phyloP scores from a whole-genome alignment of 2,797 vertebrate species.

The Gephyroberyx darwinii region DNA sequence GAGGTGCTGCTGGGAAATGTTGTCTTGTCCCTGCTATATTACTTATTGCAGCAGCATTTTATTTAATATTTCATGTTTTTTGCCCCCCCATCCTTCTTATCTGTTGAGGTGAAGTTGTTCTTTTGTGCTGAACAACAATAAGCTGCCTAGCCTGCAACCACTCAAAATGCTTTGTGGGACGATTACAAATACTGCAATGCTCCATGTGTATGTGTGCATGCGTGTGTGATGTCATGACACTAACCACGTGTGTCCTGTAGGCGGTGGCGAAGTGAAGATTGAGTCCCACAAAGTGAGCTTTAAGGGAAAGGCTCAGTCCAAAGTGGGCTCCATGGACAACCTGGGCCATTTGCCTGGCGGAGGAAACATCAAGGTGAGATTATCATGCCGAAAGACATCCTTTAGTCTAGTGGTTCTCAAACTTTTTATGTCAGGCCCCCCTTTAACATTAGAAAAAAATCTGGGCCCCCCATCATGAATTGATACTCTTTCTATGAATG shows the following conservation, averaged over 20 bases:
- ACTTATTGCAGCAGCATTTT: no score
- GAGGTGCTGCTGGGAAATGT: conserved; percentile 36
- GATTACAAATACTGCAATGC: background rate
- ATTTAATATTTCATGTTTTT: no score
- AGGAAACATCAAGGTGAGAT: conserved; percentile 85
- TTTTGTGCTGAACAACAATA: no score
- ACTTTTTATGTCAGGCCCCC: no score
- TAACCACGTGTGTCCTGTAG: conserved; percentile 73
- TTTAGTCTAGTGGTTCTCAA: no score
- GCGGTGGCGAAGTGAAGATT: conserved; percentile 89
- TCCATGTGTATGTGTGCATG: background rate
- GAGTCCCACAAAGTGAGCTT: conserved; percentile 91
- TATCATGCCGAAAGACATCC: background rate
- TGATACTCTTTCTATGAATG: no score
- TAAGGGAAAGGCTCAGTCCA: conserved; percentile 91
- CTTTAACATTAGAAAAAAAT: no score
- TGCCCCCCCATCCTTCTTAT: no score
- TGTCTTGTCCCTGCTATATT: background rate
- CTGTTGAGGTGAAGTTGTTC: no score
- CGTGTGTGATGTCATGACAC: background rate
- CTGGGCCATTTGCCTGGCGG: conserved; percentile 84
- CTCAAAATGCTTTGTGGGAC: background rate
- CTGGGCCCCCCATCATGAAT: no score
- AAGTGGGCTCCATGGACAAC: conserved; percentile 89
- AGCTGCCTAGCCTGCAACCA: no score